Conservation (phyloP, 2,797 vertebrate genomes). For the Myotis pilosus region DNA sequence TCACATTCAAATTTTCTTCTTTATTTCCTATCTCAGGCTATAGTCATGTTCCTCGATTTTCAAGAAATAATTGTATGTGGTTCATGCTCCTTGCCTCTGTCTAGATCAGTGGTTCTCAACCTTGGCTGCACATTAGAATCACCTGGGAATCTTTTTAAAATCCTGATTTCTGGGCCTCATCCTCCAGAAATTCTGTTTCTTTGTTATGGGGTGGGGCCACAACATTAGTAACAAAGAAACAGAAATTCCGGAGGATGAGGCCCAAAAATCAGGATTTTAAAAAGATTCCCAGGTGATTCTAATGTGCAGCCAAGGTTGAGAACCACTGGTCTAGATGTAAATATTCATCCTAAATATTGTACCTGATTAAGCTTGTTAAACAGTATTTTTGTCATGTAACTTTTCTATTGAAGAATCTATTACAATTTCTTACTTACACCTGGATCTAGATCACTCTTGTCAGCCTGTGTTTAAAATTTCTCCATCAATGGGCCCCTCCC, state of each 20-base stretch:
- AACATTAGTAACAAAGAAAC: too few relatives aligned
- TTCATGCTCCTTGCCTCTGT: background rate
- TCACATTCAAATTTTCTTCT: conserved; percentile 8
- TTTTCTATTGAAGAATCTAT: background rate
- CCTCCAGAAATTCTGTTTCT: too few relatives aligned
- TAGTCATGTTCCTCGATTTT: background rate
- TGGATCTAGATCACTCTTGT: background rate
- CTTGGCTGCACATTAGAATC: too few relatives aligned
- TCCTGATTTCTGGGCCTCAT: too few relatives aligned
- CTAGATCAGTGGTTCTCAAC: background rate
- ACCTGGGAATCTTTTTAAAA: too few relatives aligned
- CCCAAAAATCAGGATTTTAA: too few relatives aligned
- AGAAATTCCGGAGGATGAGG: too few relatives aligned
- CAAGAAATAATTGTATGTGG: background rate
- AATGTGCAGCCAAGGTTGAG: too few relatives aligned
- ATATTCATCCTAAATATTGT: conserved; percentile 13
- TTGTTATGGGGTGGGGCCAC: too few relatives aligned
- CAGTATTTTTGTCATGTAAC: conserved; percentile 32
- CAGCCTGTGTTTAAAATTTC: conserved; percentile 19
- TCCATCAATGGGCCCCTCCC: background rate
- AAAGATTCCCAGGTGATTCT: too few relatives aligned
- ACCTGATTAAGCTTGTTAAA: conserved; percentile 55
- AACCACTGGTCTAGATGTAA: background rate
- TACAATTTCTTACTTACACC: conserved; percentile 17
- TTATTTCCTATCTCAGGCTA: background rate